phyloP scores from a whole-genome alignment of 2,113 vertebrate genomes.

The Mungos mungo region DNA sequence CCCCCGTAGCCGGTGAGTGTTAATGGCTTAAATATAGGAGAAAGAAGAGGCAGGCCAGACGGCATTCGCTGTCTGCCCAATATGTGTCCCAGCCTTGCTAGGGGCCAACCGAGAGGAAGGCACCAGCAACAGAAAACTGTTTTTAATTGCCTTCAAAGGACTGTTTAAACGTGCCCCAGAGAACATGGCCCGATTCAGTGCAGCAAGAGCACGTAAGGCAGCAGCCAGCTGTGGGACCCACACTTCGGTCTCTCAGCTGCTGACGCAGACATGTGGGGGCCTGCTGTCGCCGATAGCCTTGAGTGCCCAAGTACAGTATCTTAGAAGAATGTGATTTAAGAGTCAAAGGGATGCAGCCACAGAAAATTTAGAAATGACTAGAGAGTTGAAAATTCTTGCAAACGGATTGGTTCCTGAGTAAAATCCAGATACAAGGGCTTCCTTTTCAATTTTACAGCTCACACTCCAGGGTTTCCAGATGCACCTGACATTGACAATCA shows the following conservation, averaged over 20 bases:
- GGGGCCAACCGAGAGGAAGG: not conserved
- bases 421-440: not conserved
- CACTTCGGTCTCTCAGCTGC: accelerated
- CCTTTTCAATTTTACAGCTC: not conserved
- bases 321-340: not conserved
- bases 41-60: not conserved
- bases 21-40: not conserved
- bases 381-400: not conserved
- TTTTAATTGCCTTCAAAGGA: not conserved
- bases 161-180: not conserved
- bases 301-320: not conserved
- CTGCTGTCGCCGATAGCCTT: not conserved
- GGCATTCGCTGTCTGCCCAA: not conserved
- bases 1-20: not conserved
- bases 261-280: accelerated
- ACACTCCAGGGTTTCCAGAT: not conserved
- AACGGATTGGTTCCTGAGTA: not conserved
- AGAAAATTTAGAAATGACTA: not conserved
- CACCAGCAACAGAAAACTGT: not conserved
- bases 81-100: not conserved
- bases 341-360: not conserved
- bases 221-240: not conserved
- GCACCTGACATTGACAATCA: not conserved
- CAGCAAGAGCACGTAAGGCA: accelerated
- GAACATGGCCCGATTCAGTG: not conserved